phyloP scores from a whole-genome alignment of 2,797 vertebrate genomes.

The Hydrophis major region DNA sequence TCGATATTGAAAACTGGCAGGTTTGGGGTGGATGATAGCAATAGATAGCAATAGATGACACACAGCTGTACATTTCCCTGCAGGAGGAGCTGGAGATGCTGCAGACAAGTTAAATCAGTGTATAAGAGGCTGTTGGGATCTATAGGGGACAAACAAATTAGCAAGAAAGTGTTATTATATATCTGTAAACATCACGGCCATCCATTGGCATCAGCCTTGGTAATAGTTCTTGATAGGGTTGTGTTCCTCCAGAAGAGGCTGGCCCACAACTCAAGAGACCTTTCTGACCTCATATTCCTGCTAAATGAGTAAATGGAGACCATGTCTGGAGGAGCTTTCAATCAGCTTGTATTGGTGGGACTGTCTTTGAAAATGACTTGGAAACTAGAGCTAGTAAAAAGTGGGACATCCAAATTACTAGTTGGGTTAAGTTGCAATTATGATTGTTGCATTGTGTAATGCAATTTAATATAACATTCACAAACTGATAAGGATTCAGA shows the following conservation, averaged over 20 bases:
- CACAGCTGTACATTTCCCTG: not conserved
- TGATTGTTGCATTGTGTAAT: not conserved
- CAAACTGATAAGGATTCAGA: not conserved
- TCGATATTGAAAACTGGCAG: not conserved
- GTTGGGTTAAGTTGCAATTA: not conserved
- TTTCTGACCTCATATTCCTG: not conserved
- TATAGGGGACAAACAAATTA: not conserved
- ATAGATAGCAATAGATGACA: not conserved
- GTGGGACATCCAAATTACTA: not conserved
- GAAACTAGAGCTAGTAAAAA: not conserved
- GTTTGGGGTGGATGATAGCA: not conserved
- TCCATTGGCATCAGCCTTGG: not conserved
- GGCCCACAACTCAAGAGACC: not conserved
- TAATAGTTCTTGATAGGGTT: not conserved
- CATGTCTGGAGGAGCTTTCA: not conserved
- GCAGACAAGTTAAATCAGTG: not conserved
- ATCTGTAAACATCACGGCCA: not conserved
- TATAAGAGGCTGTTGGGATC: not conserved
- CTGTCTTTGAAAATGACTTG: not conserved
- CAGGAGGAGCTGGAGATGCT: not conserved
- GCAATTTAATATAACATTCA: not conserved
- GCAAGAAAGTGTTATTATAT: not conserved
- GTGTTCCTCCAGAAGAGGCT: not conserved
- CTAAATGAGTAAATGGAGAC: not conserved
- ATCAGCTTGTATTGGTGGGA: not conserved